A percentile compares a stretch with the other conserved stretches of the same genome.
Conservation (phyloP, 2,797 vertebrate species). For the Enteromius anoplus region DNA sequence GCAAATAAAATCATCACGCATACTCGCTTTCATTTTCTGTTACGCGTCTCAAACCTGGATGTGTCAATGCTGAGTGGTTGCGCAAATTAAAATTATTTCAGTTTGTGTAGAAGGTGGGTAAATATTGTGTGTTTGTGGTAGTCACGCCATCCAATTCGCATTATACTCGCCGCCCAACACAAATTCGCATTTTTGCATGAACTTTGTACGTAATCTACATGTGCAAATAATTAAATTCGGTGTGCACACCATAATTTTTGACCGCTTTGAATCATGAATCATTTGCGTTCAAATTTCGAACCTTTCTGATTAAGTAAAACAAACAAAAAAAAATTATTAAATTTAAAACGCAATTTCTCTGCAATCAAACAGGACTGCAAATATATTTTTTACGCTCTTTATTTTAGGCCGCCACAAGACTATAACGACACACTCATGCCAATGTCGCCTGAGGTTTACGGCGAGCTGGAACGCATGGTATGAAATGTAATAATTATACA, state of each 20-base stretch:
- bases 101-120: no score
- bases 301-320: not conserved
- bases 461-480: constrained; percentile 84
- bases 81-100: no score
- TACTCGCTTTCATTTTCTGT: no score
- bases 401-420: constrained; percentile 77
- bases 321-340: not conserved
- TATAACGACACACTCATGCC: constrained; percentile 85
- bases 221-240: not conserved
- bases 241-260: not conserved
- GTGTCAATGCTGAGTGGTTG: not conserved
- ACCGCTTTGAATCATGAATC: not conserved
- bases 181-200: not conserved
- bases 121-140: not conserved
- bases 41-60: no score
- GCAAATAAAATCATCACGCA: not conserved
- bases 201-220: not conserved
- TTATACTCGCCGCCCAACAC: no score
- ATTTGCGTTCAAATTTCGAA: not conserved
- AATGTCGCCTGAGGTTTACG: constrained; percentile 90
- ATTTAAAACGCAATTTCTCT: not conserved
- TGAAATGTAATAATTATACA: constrained; percentile 41
- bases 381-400: not conserved
- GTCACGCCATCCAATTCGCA: not conserved
- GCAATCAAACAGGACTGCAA: not conserved